Conservation (phyloP, 2,888 invertebrate genomes). For the Drosophila kanekoi region DNA sequence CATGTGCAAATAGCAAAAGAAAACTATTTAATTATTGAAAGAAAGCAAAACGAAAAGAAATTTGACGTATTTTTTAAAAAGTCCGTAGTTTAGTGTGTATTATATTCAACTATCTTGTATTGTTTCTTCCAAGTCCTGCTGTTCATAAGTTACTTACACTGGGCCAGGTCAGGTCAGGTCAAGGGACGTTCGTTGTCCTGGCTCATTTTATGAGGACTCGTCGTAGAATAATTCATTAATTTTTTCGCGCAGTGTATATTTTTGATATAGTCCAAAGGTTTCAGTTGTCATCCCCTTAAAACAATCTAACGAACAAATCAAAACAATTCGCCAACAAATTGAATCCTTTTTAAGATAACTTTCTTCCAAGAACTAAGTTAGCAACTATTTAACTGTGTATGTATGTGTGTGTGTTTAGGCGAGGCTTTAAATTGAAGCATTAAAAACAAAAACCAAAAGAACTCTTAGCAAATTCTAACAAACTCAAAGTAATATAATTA, state of each 20-base stretch:
- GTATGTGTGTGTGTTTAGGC: conserved; percentile 66
- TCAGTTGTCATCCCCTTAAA: conserved; percentile 59
- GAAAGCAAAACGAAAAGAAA: conserved; percentile 15
- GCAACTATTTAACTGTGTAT: conserved; percentile 71
- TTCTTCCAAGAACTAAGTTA: conserved; percentile 76
- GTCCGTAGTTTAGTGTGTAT: conserved; percentile 70
- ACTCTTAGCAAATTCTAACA: conserved; percentile 75
- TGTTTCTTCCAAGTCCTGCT: conserved; percentile 43
- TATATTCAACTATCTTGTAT: conserved; percentile 40
- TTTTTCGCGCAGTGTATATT: conserved; percentile 34
- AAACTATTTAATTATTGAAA: conserved; percentile 33
- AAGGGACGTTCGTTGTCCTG: background rate
- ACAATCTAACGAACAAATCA: conserved; percentile 63
- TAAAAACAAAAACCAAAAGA: conserved; percentile 46
- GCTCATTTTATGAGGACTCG: conserved; percentile 15
- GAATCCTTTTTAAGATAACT: conserved; percentile 50
- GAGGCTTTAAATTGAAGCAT: conserved; percentile 68
- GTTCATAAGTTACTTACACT: conserved; percentile 16
- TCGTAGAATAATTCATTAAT: conserved; percentile 11
- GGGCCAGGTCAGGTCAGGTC: background rate
- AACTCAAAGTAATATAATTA: conserved; percentile 72
- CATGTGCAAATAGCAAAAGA: conserved; percentile 24
- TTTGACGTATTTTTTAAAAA: conserved; percentile 66
- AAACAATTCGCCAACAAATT: conserved; percentile 53
- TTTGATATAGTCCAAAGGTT: conserved; percentile 59